A percentile compares a stretch with the other conserved stretches of the same genome.
These are phyloP conservation scores for Zosterops hypoxanthus DNA, from an alignment of 2,113 vertebrate genomes.

Conservation along the genomic window DNA sequence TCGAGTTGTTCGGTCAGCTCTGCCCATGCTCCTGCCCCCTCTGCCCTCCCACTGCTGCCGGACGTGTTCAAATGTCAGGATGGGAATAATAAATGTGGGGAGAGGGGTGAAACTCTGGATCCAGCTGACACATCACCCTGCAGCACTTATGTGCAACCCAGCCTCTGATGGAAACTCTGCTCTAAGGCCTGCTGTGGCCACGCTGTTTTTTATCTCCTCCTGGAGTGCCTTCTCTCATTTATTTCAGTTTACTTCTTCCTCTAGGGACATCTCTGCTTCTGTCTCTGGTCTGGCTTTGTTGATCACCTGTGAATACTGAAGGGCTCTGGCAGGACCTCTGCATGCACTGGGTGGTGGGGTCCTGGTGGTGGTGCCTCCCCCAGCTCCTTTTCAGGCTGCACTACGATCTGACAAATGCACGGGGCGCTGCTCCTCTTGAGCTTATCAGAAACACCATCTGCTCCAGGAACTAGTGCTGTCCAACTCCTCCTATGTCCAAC, in stretches of 20 bases:
- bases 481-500: neutral
- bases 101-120: neutral
- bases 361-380: neutral
- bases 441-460: neutral
- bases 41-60: rapidly evolving
- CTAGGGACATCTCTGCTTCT: neutral
- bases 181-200: neutral
- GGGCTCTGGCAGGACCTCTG: neutral
- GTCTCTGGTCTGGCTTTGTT: neutral
- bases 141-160: neutral
- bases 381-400: neutral
- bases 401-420: neutral
- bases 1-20: neutral
- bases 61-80: rapidly evolving
- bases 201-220: neutral
- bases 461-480: neutral
- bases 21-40: neutral
- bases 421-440: neutral
- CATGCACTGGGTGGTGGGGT: rapidly evolving
- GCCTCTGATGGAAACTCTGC: neutral
- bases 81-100: neutral
- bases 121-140: neutral
- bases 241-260: neutral
- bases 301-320: neutral
- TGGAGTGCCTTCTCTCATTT: neutral